phyloP scores from a whole-genome alignment of 2,797 vertebrate species.

The Percopsis omiscomaycus region DNA sequence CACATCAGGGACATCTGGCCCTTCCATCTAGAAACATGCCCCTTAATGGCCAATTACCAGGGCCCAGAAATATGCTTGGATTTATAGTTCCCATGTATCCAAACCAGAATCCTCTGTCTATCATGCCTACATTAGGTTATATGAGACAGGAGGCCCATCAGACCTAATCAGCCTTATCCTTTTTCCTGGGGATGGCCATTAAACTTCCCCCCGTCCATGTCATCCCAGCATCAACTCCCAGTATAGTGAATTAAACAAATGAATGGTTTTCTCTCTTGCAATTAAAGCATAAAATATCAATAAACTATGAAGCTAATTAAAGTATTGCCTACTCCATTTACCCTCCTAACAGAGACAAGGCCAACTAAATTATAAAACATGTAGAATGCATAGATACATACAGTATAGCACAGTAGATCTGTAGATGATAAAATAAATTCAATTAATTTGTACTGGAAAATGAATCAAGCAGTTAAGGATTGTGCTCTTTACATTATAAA shows the following conservation, averaged over 20 bases:
- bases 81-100: conserved; percentile 74
- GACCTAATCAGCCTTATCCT: conserved; percentile 79
- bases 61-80: conserved; percentile 64
- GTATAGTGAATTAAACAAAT: conserved; percentile 73
- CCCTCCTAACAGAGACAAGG: conserved; percentile 32
- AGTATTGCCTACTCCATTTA: conserved; percentile 34
- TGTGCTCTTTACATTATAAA: no score
- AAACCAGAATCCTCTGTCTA: conserved; percentile 70
- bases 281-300: conserved; percentile 69
- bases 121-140: conserved; percentile 76
- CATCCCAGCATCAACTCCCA: conserved; percentile 58
- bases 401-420: no score
- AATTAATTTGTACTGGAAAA: no score
- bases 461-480: no score
- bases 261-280: conserved; percentile 64
- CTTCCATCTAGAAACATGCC: conserved; percentile 71
- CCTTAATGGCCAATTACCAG: conserved; percentile 78
- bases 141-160: conserved; percentile 78
- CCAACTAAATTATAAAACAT: conserved; percentile 64
- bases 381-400: conserved; percentile 24
- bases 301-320: conserved; percentile 56
- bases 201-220: conserved; percentile 56
- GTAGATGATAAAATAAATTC: no score
- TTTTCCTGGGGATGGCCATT: conserved; percentile 73
- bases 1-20: conserved; percentile 77